Percentiles rank a stretch among this genome's conserved stretches.
Evolutionary conservation across 2,888 invertebrate species (phyloP).

Genomic region (Eucriotettix oculatus): DNA sequence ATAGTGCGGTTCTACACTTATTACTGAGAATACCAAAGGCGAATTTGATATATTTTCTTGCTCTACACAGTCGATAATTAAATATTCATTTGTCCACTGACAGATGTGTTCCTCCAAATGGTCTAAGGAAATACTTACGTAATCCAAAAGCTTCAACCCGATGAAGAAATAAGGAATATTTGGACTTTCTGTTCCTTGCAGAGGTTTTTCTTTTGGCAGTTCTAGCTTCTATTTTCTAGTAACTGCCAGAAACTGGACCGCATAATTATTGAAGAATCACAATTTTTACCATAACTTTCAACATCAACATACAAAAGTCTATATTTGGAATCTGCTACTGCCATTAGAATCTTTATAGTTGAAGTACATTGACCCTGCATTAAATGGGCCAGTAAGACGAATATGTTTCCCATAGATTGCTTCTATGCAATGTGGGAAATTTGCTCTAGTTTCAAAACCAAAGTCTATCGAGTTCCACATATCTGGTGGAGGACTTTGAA

Average conservation of each 20-base stretch:
- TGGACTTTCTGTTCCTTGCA: constrained; percentile 2
- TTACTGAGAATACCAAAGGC: constrained; percentile 18
- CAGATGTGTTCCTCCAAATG: constrained; percentile 5
- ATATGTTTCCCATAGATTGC: constrained; percentile 11
- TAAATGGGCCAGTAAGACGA: constrained; percentile 11
- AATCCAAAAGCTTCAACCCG: constrained; percentile 10
- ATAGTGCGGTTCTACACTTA: constrained; percentile 17
- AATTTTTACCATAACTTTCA: constrained; percentile 6
- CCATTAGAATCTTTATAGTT: constrained; percentile 13
- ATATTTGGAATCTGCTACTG: constrained; percentile 10
- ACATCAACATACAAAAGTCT: constrained; percentile 9
- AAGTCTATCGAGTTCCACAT: constrained; percentile 12
- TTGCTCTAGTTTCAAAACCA: constrained; percentile 14
- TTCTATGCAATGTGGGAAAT: constrained; percentile 14
- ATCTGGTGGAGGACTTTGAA: constrained; percentile 11
- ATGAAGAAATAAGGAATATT: constrained; percentile 2
- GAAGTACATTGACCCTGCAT: constrained; percentile 16
- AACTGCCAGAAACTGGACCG: constrained; percentile 2
- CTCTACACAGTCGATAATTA: constrained; percentile 15
- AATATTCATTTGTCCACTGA: constrained; percentile 10
- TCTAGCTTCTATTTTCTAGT: background rate
- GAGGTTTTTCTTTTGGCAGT: constrained; percentile 5
- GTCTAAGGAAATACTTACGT: constrained; percentile 5
- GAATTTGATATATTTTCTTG: constrained; percentile 17
- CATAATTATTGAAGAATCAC: constrained; percentile 5